Conservation (phyloP, 2,888 invertebrate species). For the Drosophila maculinotata region DNA sequence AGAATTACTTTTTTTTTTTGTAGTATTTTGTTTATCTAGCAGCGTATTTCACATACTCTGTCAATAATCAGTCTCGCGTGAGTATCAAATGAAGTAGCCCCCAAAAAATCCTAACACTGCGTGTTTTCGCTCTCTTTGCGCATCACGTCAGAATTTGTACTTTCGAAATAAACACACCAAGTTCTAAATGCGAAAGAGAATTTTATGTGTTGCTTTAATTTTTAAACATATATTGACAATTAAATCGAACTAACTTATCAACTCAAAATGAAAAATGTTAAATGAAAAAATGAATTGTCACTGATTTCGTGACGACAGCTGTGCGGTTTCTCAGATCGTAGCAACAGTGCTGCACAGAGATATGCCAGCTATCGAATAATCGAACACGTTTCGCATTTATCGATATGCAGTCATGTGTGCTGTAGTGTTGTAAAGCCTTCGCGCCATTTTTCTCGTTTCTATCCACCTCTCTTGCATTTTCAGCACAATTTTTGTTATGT, state of each 20-base stretch:
- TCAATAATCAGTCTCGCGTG: conserved; percentile 27
- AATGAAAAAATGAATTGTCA: too few species aligned
- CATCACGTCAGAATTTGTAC: conserved; percentile 36
- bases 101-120: background rate
- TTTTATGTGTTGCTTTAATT: too few species aligned
- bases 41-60: conserved; percentile 39
- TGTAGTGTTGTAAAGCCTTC: conserved; percentile 60
- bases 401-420: conserved; percentile 23
- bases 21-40: conserved; percentile 25
- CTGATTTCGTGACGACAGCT: too few species aligned
- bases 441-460: conserved; percentile 51
- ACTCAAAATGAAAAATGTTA: too few species aligned
- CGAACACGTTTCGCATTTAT: too few species aligned
- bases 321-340: too few species aligned
- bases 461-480: conserved; percentile 32
- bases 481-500: conserved; percentile 33
- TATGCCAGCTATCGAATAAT: too few species aligned
- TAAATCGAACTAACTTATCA: too few species aligned
- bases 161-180: background rate
- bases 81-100: conserved; percentile 1
- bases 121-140: conserved; percentile 27
- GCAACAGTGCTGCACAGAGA: too few species aligned
- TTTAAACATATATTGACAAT: too few species aligned
- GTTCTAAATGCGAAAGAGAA: background rate
- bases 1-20: conserved; percentile 20